Evolutionary conservation across 1,140 invertebrate genomes (phyloP).

Genomic region (Pogonomyrmex barbatus): DNA sequence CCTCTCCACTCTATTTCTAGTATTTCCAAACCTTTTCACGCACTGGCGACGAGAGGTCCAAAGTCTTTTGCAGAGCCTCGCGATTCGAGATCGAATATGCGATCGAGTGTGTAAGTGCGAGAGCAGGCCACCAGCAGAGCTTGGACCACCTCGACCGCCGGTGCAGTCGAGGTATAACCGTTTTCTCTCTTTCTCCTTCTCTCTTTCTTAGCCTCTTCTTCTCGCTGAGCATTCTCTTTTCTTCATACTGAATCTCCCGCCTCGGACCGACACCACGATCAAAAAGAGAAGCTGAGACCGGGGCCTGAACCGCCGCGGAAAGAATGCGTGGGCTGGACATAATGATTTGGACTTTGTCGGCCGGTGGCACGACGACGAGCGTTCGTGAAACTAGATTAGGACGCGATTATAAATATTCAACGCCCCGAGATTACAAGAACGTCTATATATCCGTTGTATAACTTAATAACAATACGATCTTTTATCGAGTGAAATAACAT

Average conservation of each 20-base stretch:
- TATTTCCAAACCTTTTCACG: constrained; percentile 67
- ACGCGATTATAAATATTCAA: constrained; percentile 67
- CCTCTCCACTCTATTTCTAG: neutral
- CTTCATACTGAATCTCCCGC: constrained; percentile 52
- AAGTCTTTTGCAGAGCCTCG: constrained; percentile 76
- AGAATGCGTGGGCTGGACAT: constrained; percentile 83
- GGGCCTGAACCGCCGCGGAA: constrained; percentile 76
- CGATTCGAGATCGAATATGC: constrained; percentile 85
- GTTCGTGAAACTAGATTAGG: constrained; percentile 71
- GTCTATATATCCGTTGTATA: neutral
- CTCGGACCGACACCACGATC: constrained; percentile 67
- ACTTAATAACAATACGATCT: neutral
- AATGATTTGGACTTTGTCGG: constrained; percentile 83
- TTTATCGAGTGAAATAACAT: neutral
- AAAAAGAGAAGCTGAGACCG: constrained; percentile 74
- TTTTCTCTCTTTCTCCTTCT: constrained; percentile 46
- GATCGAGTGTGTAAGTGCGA: constrained; percentile 86
- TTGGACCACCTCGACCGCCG: constrained; percentile 84
- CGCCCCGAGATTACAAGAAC: neutral
- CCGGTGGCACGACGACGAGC: constrained; percentile 63
- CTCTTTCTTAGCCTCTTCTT: neutral
- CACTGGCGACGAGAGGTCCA: constrained; percentile 74
- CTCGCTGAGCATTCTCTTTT: constrained; percentile 35
- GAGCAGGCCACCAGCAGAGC: constrained; percentile 86
- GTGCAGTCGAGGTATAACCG: constrained; percentile 64